Conservation (phyloP, 1,140 invertebrate species). For the Plodia interpunctella region DNA sequence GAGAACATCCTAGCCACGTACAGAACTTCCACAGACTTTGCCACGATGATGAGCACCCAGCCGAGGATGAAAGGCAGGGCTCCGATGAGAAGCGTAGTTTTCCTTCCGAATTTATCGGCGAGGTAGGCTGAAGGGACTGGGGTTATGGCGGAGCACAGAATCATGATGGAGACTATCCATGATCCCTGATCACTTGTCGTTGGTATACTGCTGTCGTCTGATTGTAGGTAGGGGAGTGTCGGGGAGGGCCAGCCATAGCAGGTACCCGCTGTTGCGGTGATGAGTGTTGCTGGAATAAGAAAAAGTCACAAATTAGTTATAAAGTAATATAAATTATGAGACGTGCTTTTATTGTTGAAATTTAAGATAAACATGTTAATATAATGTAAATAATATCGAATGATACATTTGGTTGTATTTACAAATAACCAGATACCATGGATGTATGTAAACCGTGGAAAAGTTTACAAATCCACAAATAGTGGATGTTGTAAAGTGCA, state of each 20-base stretch:
- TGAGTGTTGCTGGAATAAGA: constrained; percentile 68
- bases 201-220: constrained; percentile 65
- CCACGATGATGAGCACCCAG: constrained; percentile 80
- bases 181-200: constrained; percentile 78
- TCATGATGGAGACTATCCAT: constrained; percentile 80
- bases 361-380: too few relatives aligned
- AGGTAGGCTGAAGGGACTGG: constrained; percentile 71
- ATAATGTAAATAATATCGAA: too few relatives aligned
- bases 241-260: constrained; percentile 81
- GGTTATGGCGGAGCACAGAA: constrained; percentile 69
- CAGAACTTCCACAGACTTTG: constrained; percentile 68
- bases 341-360: neutral
- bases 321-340: neutral
- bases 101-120: constrained; percentile 80
- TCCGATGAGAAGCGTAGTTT: constrained; percentile 80
- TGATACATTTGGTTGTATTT: too few relatives aligned
- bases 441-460: neutral
- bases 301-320: constrained; percentile 14
- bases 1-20: constrained; percentile 77
- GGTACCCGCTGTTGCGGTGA: constrained; percentile 73
- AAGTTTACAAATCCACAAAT: neutral
- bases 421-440: too few relatives aligned
- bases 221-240: constrained; percentile 72
- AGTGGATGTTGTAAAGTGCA: constrained; percentile 12
- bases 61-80: constrained; percentile 81